Evolutionary conservation across 2,888 invertebrate genomes (phyloP).

Genomic region (Rhingia rostrata): DNA sequence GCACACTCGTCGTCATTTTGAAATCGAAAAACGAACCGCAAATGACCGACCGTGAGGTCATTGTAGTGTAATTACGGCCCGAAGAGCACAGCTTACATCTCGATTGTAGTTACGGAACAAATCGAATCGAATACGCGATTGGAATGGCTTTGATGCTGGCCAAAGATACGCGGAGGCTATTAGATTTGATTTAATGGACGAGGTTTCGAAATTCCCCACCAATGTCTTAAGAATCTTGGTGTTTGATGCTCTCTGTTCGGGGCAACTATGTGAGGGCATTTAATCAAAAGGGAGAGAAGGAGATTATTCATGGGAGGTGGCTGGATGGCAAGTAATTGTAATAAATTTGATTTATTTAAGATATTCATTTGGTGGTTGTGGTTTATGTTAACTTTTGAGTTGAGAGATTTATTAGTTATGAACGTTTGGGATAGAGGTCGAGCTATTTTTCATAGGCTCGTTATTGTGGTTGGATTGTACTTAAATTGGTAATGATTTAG

Average conservation of each 20-base stretch:
- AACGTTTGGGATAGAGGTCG: too few relatives aligned
- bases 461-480: too few relatives aligned
- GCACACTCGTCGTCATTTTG: slow-evolving; percentile 29
- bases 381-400: too few relatives aligned
- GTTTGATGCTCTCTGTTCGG: not conserved
- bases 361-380: not conserved
- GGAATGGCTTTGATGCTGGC: slow-evolving; percentile 17
- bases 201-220: slow-evolving; percentile 37
- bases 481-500: too few relatives aligned
- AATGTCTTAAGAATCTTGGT: too few relatives aligned
- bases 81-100: slow-evolving; percentile 27
- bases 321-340: slow-evolving; percentile 34
- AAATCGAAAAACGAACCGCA: slow-evolving; percentile 16
- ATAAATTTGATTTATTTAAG: slow-evolving; percentile 55
- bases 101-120: slow-evolving; percentile 35
- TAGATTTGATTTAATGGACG: slow-evolving; percentile 58
- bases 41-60: not conserved
- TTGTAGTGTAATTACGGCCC: slow-evolving; percentile 50
- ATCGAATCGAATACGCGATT: slow-evolving; percentile 51
- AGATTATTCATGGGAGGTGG: slow-evolving; percentile 59
- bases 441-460: too few relatives aligned
- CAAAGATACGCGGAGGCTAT: slow-evolving; percentile 37
- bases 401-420: too few relatives aligned
- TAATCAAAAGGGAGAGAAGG: slow-evolving; percentile 34
- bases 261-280: slow-evolving; percentile 26